Evolutionary conservation across 2,888 invertebrate genomes (phyloP), one percentile per base, ranked within the genome.

Genomic region (Pecten maximus): DNA sequence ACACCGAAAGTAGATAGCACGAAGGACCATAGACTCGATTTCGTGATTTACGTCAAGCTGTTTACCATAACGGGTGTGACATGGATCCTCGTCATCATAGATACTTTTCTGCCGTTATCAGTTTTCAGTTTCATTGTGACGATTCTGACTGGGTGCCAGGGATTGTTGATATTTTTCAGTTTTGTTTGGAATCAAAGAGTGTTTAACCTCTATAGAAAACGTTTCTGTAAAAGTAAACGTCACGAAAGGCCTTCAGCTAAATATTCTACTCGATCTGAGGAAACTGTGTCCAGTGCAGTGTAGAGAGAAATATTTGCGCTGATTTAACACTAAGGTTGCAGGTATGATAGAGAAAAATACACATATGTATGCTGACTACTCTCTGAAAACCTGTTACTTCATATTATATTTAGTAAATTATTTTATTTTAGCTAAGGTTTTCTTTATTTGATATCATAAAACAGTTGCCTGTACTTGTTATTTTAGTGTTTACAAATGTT

Each of bases 121-220:
- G 74, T 35, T 35, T 74, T 74, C 35, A 74, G 74, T 35, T 74
- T 74, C 74, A 74, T 74, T 74, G 74, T 74, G 12, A 74, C 74
- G 28, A 28, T 74, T 12, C 74, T 74, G 35, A 74, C 74, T 28
- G 74, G 74, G 10, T 74, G 74, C 23, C 74, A 74, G 35, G 74
- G 74, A 35, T 15, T 74, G 35, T 23, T 74, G 12, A 35, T 74
- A 35, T 74, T 74, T 35, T 74, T 74, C 12, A 74, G 74, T 35
- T 74, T 74, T 74, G 28, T 74, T 28, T 74, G 74, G 28, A 74
- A 28, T 74, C 28, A 74, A 28, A 74, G 74, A 15, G 74, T 74
- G 35, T 74, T 28, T 28, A 4, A 8, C 28, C 74, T 74, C 35
- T 74, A 74, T 15, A 28, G 74, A 74, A 35, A 28, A 74, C 74